These are phyloP conservation scores for Zonitis immaculata DNA, from an alignment of 2,888 invertebrate genomes.

Conservation along the genomic window DNA sequence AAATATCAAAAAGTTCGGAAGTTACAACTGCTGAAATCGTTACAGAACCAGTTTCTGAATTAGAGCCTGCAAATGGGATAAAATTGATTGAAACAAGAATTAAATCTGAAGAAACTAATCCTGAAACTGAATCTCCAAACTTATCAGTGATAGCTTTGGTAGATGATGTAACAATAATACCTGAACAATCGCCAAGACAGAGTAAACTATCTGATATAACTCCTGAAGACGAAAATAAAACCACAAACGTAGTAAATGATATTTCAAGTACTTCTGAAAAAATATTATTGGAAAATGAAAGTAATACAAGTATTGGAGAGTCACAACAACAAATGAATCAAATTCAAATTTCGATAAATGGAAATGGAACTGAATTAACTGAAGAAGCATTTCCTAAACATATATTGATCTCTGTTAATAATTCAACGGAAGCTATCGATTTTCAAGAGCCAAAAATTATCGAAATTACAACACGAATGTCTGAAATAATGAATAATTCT, in stretches of 20 bases:
- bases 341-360: not conserved
- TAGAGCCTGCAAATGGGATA: no score
- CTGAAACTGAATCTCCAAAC: not conserved
- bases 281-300: not conserved
- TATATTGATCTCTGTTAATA: not conserved
- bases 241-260: not conserved
- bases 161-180: slow-evolving; percentile 4
- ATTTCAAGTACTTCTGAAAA: not conserved
- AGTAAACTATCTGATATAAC: not conserved
- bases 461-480: slow-evolving; percentile 12
- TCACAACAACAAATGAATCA: not conserved
- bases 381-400: not conserved
- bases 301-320: not conserved
- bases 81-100: not conserved
- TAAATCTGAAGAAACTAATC: not conserved
- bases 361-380: not conserved
- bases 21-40: not conserved
- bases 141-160: not conserved
- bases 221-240: not conserved
- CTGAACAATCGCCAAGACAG: slow-evolving; percentile 1
- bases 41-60: not conserved
- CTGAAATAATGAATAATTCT: slow-evolving; percentile 15
- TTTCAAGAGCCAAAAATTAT: slow-evolving; percentile 7
- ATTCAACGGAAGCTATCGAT: not conserved
- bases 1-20: not conserved